Base-by-base conservation (phyloP, 2,888 invertebrate species). In the Diloba caeruleocephala region DNA sequence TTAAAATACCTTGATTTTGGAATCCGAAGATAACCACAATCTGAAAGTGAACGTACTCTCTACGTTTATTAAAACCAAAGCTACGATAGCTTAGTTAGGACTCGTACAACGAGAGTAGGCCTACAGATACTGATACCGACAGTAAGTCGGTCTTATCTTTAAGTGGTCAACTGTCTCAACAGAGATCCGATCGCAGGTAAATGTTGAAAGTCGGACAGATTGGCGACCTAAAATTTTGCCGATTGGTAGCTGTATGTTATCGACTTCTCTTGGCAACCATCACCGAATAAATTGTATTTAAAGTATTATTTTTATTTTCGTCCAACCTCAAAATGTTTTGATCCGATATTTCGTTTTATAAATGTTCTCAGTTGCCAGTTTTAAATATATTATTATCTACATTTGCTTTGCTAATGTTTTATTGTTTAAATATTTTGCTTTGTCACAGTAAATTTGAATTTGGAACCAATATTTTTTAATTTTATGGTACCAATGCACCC, bases 151-250 rank as follows among this genome's bases (percentile, higher is more conserved):
- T 52, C 56, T 71, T 73, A 71, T 73, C 71, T 56, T 29, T 36
- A 43, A 55, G 43, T 48, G 43, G 54, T 57, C 21, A 55, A 59
- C 63, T 51, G 55, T 43, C 19, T 57, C 31, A 33, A 31, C 37
- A 29, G 50, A 54, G 62, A 73, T 71, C 45, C 12, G 50, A 73
- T 73, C 60, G 45, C 50, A 63, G 54, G 58, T 70, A 42, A 66
- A 68, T 68, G 62, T 71, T 71, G 63, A 71, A 71, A 69, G 66
- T 64, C 61, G 58, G 65, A 62, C 69, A 51, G 52, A 62, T 58
- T 53, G 65, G 63, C 65, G 71, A 66, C 74, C 78, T 59, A 76
- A 68, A 73, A 74, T 60, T 59, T 66, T 66, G 51, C 49, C 44
- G 65, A 71, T 74, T 55, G 41, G 65, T 66, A 60, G 70, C 60